Evolutionary conservation across 2,797 vertebrate species (phyloP), one percentile per base, ranked within the genome.

Genomic region (Carapus acus): DNA sequence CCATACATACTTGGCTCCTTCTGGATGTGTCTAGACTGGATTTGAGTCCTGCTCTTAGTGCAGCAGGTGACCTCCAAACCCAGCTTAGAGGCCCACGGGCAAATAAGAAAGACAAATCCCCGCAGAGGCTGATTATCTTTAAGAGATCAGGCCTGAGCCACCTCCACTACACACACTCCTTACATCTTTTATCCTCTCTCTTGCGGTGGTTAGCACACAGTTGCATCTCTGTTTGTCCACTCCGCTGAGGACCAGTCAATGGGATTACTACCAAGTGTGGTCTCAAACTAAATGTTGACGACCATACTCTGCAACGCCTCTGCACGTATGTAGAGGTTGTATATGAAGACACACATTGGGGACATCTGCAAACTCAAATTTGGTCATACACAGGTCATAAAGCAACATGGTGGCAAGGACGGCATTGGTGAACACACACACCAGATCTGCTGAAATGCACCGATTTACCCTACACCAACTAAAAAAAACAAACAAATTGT

Each of bases 71-170:
- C 87, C 89, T 89, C 84, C 63, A 85, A 70, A 79, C 74, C 71
- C 66, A 77, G 77, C 74, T 89, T 84, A 86, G 66, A 77, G 71
- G 69, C 53, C 70, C 73, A 57, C 76, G 80, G 83, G 83, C 86
- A 84, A 81, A 84, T 78, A 82, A 79, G 82, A 87, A 82, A 78
- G 24, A 77, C 84, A 87, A 88, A 87, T 88, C 85, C 83, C 77
- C 71, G 63, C 76, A 81, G 76, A 83, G 67, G 71, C 65, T 84
- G 86, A 88, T 88, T 87, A 88, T 86, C 84, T 85, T 83, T 78
- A 83, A 79, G 74, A 86, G 83, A 85, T 86, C 82, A 84, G 73
- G 74, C 80, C 78, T 60, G 65, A 82, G 77, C 76, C 70, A 81
- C 77, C 77, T 83, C 76, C 45, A 57, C 6, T 37, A 43, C 63